Percentiles rank a stretch among this genome's conserved stretches.
These are phyloP conservation scores for Rhagium mordax DNA, from an alignment of 2,888 invertebrate species.

Conservation along the genomic window DNA sequence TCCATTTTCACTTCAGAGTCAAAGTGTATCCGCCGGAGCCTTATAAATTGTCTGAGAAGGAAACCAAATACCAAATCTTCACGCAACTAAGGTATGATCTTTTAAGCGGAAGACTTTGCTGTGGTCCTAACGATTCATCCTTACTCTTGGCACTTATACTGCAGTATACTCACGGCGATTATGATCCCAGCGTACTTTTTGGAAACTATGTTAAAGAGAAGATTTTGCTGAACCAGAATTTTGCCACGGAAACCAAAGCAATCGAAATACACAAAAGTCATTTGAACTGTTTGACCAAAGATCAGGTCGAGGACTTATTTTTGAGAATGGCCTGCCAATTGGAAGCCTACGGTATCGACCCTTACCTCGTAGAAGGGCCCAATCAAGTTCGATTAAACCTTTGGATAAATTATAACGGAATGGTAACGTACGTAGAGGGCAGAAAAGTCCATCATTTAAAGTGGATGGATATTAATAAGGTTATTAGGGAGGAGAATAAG, in stretches of 20 bases:
- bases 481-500: slow-evolving; percentile 43
- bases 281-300: slow-evolving; percentile 38
- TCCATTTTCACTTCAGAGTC: slow-evolving; percentile 50
- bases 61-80: slow-evolving; percentile 47
- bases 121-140: slow-evolving; percentile 46
- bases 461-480: slow-evolving; percentile 48
- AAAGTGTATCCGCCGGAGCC: slow-evolving; percentile 55
- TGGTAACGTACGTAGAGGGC: slow-evolving; percentile 40
- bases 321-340: slow-evolving; percentile 52
- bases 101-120: slow-evolving; percentile 47
- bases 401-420: slow-evolving; percentile 51
- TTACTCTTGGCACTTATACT: slow-evolving; percentile 49
- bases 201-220: slow-evolving; percentile 48
- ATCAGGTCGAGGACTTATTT: slow-evolving; percentile 50
- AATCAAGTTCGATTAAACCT: slow-evolving; percentile 42
- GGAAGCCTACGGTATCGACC: slow-evolving; percentile 53
- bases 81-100: slow-evolving; percentile 52
- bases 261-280: slow-evolving; percentile 51
- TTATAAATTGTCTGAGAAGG: slow-evolving; percentile 46
- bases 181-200: slow-evolving; percentile 32
- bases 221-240: slow-evolving; percentile 49
- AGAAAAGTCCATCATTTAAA: slow-evolving; percentile 35
- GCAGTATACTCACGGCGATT: slow-evolving; percentile 50
- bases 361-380: slow-evolving; percentile 45
- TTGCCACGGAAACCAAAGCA: slow-evolving; percentile 48